These are phyloP conservation scores for Lepus townsendii DNA, from an alignment of 2,797 vertebrate species.

Conservation along the genomic window DNA sequence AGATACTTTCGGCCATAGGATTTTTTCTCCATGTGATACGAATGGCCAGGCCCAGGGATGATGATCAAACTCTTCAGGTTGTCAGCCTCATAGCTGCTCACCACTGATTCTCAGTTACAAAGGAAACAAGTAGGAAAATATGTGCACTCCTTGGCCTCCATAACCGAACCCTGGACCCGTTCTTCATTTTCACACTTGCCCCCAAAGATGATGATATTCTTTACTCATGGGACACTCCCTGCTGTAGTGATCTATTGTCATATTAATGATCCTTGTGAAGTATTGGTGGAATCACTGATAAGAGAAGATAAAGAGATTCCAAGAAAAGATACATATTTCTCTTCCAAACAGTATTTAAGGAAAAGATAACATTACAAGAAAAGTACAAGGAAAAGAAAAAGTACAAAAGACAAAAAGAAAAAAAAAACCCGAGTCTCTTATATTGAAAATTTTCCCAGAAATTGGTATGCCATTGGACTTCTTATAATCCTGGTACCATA, in stretches of 20 bases:
- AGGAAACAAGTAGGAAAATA: background rate
- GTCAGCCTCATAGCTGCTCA: background rate
- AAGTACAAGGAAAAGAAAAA: too few species aligned
- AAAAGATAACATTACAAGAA: background rate
- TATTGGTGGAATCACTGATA: background rate
- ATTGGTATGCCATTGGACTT: background rate
- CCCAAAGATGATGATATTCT: background rate
- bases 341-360: conserved; percentile 6
- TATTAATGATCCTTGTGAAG: background rate
- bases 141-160: background rate
- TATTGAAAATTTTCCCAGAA: background rate
- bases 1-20: conserved; percentile 14
- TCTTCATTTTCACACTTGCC: background rate
- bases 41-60: background rate
- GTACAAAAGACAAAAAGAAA: background rate
- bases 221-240: background rate
- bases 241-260: background rate
- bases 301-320: background rate
- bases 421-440: background rate
- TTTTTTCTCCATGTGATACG: background rate
- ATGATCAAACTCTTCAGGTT: background rate
- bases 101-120: background rate
- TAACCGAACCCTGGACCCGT: background rate
- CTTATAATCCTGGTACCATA: background rate
- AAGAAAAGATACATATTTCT: background rate